Base-by-base conservation (phyloP, 2,113 vertebrate genomes). In the Tonatia bakeri region DNA sequence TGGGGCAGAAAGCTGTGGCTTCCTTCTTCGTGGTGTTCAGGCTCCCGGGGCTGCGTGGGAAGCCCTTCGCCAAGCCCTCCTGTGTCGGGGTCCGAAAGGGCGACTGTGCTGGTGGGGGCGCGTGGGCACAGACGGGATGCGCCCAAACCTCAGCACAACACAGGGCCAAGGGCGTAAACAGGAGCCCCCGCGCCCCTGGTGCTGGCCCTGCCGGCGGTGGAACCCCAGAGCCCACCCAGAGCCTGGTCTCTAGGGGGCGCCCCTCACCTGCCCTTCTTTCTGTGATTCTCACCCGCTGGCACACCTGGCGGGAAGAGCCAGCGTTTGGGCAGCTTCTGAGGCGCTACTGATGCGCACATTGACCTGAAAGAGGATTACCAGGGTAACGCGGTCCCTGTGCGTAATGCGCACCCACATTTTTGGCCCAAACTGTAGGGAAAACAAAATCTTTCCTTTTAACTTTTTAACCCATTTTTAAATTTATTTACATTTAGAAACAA, bases 131-230 rank as follows among this genome's bases (percentile, higher is more conserved):
- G 36, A 33, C 0, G 3, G 11, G 73, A 24, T 45, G 7, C 33
- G 45, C 43, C 72, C 20, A 12, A 77, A 69, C 3, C 3, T 28
- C 5, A 65, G 84, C 26, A 64, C 13, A 80, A 45, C 36, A 4
- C 9, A 31, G 24, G 8, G 22, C 45, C 47, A 1, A 7, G 16
- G 69, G 70, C 76, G 31, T 31, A 38, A 24, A 40, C 2, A 9
- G 16, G 33, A 38, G 45, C 12, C 43, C 43, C 15, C 2, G 0
- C 12, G 45, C 50, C 0, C 0, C 19, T 12, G 4, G 1, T n/a
- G 90, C 14, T 70, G 24, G 22, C 64, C 64, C 33, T n/a, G 64
- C 64, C 0, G 33, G 28, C 5, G 3, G 33, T 7, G 5, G 31
- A 65, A 31, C 10, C 22, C 38, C 20, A 20, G 50, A 31, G 3